Base-by-base conservation (phyloP, 2,888 invertebrate genomes). In the Uropetala carovei region DNA sequence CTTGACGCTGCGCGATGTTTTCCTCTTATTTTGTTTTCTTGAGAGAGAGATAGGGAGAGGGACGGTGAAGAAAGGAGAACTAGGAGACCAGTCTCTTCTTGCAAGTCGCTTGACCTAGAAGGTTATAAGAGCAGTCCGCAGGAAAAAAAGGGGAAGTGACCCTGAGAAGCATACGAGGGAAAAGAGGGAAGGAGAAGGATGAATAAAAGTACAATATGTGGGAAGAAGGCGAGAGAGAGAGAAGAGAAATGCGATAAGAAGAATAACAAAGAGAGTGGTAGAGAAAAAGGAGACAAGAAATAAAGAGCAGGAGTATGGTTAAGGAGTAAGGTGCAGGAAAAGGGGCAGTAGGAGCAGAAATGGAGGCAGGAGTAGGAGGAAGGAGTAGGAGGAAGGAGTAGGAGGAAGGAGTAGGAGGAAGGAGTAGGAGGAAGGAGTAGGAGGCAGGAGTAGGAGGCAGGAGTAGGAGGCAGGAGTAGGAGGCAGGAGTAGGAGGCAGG, bases 31-130 rank as follows among this genome's bases (percentile, higher is more conserved):
- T 30, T 68, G 89, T 43, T 89, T 64, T 56, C 89, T 30, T 4
- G 89, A n/a, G 2, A 43, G 18, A 13, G 43, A 68, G 3, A 11
- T 43, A 59, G 58, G 30, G 14, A 60, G 27, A 85, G 13, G 10
- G 58, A 16, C 3, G 68, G n/a, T 43, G 56, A 43, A 64, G 43
- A 18, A 30, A 89, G 64, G 89, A 13, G n/a, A 57, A 57, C 43
- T 57, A 57, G 83, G 83, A n/a, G 56, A 83, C 43, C 16, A 83
- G 60, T 60, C 89, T 68, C 64, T 64, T 89, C 43, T 64, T 64
- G 60, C 89, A 89, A 64, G 64, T 89, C 89, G 43, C 64, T 64
- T 68, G 89, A 89, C 89, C 89, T 89, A 89, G 89, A 64, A 64
- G 68, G 43, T 60, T 64, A 43, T 89, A 64, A 89, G n/a, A 64